These are phyloP conservation scores for Girardinus metallicus DNA, from an alignment of 2,797 vertebrate genomes.

Conservation along the genomic window DNA sequence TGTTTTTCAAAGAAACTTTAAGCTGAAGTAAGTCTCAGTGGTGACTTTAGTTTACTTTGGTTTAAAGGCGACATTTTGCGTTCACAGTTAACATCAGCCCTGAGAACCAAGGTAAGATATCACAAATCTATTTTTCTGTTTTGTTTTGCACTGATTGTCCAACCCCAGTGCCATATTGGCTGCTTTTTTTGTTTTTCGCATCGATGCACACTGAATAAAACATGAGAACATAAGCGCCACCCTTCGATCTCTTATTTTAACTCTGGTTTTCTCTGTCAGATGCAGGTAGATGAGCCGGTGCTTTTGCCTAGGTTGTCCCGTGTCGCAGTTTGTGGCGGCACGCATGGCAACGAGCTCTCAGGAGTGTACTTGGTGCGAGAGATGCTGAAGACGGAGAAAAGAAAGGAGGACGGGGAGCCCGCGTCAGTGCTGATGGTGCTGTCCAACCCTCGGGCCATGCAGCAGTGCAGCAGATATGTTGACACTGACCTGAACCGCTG, in stretches of 20 bases:
- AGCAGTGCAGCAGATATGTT: slow-evolving; percentile 78
- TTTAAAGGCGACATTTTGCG: slow-evolving; percentile 33
- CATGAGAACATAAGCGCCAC: background rate
- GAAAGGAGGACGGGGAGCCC: slow-evolving; percentile 37
- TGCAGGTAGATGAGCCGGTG: slow-evolving; percentile 62
- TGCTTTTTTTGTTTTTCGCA: background rate
- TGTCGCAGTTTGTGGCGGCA: slow-evolving; percentile 85
- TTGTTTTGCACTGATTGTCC: slow-evolving; percentile 40
- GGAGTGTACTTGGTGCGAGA: slow-evolving; percentile 83
- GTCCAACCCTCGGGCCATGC: slow-evolving; percentile 81
- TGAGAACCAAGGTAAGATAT: slow-evolving; percentile 61
- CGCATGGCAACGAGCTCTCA: slow-evolving; percentile 88
- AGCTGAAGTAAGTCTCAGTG: slow-evolving; percentile 17
- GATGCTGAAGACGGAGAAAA: slow-evolving; percentile 62
- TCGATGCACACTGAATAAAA: background rate
- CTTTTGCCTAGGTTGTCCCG: slow-evolving; percentile 70
- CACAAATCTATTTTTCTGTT: slow-evolving; percentile 39
- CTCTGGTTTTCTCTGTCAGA: slow-evolving; percentile 41
- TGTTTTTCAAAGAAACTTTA: slow-evolving; percentile 26
- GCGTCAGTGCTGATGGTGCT: slow-evolving; percentile 70
- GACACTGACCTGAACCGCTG: slow-evolving; percentile 84
- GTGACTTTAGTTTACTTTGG: slow-evolving; percentile 20
- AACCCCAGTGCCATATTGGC: slow-evolving; percentile 9
- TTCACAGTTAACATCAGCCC: slow-evolving; percentile 35
- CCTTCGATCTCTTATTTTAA: background rate